These are phyloP conservation scores for Alloscopus bannaensis DNA, from an alignment of 2,888 invertebrate genomes.

Conservation along the genomic window DNA sequence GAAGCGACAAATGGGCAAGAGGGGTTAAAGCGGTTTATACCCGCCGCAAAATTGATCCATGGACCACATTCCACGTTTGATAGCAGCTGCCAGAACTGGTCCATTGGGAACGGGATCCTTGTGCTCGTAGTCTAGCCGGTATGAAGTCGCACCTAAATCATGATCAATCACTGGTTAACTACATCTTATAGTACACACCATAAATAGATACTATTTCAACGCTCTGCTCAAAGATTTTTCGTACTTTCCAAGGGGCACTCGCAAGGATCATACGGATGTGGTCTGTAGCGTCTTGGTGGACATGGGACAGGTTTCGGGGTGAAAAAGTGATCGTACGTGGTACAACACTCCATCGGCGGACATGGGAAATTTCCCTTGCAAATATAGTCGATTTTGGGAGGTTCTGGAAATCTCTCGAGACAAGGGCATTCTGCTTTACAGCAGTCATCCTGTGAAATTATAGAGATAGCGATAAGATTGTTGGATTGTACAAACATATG, in stretches of 20 bases:
- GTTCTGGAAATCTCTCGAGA: conserved; percentile 41
- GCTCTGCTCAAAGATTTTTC: no score
- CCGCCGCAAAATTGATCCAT: conserved; percentile 67
- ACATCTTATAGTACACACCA: no score
- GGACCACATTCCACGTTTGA: conserved; percentile 69
- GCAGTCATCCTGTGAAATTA: conserved; percentile 68
- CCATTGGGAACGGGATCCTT: conserved; percentile 68
- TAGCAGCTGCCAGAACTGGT: conserved; percentile 61
- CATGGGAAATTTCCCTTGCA: conserved; percentile 39
- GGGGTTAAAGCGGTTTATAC: conserved; percentile 20
- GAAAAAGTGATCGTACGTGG: conserved; percentile 63
- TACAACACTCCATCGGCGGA: conserved; percentile 64
- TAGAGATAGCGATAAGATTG: conserved; percentile 32
- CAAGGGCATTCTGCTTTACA: conserved; percentile 67
- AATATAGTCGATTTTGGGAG: conserved; percentile 49
- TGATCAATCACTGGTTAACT: not conserved
- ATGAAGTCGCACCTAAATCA: conserved; percentile 61
- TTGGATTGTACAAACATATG: not conserved
- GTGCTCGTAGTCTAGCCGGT: conserved; percentile 63
- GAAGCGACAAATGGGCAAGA: not conserved
- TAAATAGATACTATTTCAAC: no score
- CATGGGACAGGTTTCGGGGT: conserved; percentile 49
- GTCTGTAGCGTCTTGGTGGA: conserved; percentile 34
- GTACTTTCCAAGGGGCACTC: conserved; percentile 69
- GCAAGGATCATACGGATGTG: conserved; percentile 61